A percentile compares a stretch with the other conserved stretches of the same genome.
These are phyloP conservation scores for Tetramorium bicarinatum DNA, from an alignment of 2,888 invertebrate species.

Conservation along the genomic window DNA sequence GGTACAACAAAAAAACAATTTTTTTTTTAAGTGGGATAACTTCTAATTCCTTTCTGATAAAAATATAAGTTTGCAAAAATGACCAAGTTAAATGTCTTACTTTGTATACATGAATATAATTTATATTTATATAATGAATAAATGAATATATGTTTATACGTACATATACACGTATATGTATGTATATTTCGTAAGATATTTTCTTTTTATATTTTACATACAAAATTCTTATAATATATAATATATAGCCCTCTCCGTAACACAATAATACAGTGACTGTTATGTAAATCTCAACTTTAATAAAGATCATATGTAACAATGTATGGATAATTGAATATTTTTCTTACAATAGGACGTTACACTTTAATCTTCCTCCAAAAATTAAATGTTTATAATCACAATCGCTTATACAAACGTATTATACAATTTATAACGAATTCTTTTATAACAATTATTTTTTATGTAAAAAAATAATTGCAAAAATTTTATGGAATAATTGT, in stretches of 20 bases:
- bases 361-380: not conserved
- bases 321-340: slow-evolving; percentile 3
- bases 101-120: slow-evolving; percentile 11
- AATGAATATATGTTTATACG: slow-evolving; percentile 3
- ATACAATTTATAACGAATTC: not conserved
- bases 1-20: not conserved
- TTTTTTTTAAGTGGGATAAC: not conserved
- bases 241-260: slow-evolving; percentile 2
- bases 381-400: not conserved
- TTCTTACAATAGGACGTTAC: not conserved
- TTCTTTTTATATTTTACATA: slow-evolving; percentile 37
- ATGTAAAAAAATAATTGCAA: not conserved
- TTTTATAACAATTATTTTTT: not conserved
- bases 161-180: not conserved
- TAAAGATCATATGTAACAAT: not conserved
- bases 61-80: not conserved
- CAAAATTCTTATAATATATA: slow-evolving; percentile 27
- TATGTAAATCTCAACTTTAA: slow-evolving; percentile 11
- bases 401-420: not conserved
- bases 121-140: slow-evolving; percentile 45
- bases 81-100: slow-evolving; percentile 4
- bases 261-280: slow-evolving; percentile 17
- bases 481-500: not conserved
- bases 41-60: not conserved
- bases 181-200: not conserved